Base-by-base conservation (phyloP, 2,888 invertebrate genomes). In the Cataglyphis albicans region DNA sequence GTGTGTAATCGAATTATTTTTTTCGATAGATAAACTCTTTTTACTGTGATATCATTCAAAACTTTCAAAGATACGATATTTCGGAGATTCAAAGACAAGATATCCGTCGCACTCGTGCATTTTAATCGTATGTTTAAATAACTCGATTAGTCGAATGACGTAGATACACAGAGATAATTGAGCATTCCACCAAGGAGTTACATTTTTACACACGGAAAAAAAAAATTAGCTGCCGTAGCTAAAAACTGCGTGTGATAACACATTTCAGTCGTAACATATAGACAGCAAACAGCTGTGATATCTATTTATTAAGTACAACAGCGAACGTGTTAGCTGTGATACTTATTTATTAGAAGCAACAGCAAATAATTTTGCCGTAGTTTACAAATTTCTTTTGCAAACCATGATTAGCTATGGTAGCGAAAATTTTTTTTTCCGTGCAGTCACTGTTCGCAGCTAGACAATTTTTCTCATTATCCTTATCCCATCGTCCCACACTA, bases 391-490 rank as follows among this genome's bases (percentile, higher is more conserved):
- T 21, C 21, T 21, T 21, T 21, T 21, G 21, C 21, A 21, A 21
- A 21, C 21, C 21, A 21, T 21, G 21, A 21, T 21, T 21, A 21
- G 21, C 21, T 21, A 21, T 21, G 21, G 21, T 21, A 21, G 21
- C 21, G 21, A 21, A 21, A 21, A 21, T 21, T 21, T 21, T 21
- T 21, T 21, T 21, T 21, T 21, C 21, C 21, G 21, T 21, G 0
- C 21, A 57, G 57, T 59, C 41, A 57, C 59, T 78, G 57, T 44
- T 68, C 41, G 38, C 52, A 21, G 32, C 32, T 68, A 32, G 68
- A 59, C 59, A 68, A 68, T 78, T 78, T 41, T 78, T 68, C 78
- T 68, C 68, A 32, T 78, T 78, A 78, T 25, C 55, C 44, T 78
- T 78, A 78, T 44, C 59, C 68, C 18, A 32, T 44, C 57, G 44